Evolutionary conservation across 2,113 vertebrate species (phyloP).

Genomic region (Bungarus multicinctus): DNA sequence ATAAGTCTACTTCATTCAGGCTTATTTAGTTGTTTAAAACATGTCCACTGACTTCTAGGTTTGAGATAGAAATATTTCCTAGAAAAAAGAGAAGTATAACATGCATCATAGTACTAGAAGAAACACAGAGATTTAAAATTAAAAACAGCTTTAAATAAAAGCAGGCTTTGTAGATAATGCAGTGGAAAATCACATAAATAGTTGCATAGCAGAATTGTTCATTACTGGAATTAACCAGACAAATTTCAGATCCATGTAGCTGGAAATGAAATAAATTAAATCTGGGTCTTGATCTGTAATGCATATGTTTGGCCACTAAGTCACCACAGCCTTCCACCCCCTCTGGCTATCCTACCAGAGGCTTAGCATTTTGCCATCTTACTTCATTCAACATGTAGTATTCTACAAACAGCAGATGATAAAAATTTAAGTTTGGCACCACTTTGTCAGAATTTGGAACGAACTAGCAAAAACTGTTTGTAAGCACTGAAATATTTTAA

Average conservation of each 20-base stretch:
- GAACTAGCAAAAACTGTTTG: slow-evolving; percentile 12
- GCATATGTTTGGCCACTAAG: neutral
- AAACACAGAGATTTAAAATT: neutral
- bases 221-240: neutral
- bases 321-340: neutral
- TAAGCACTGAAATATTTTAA: slow-evolving; percentile 24
- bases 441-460: slow-evolving; percentile 6
- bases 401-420: slow-evolving; percentile 32
- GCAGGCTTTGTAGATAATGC: neutral
- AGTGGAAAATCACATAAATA: neutral
- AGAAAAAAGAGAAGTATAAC: neutral
- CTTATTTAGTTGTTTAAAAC: neutral
- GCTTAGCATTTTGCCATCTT: neutral
- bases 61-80: neutral
- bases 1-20: neutral
- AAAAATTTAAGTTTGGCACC: slow-evolving; percentile 18
- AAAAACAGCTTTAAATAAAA: neutral
- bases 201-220: neutral
- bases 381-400: neutral
- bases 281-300: neutral
- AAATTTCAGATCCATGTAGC: neutral
- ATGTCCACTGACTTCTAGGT: neutral
- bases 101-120: neutral
- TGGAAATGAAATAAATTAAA: neutral
- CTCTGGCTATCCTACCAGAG: neutral